Base-by-base conservation (phyloP, 2,113 vertebrate species). In the Trichomycterus rosablanca region DNA sequence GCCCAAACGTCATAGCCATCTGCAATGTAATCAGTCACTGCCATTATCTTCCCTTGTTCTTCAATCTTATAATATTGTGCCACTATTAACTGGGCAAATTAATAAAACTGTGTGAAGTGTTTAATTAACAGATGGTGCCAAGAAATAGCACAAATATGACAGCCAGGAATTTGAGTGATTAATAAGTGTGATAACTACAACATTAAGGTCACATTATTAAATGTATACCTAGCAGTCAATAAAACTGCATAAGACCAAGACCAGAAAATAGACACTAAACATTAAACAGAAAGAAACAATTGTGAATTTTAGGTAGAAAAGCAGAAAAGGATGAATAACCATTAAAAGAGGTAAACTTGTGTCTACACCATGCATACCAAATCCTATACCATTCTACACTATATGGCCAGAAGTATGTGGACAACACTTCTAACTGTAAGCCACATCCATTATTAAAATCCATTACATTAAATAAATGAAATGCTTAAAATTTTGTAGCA, bases 91-190 rank as follows among this genome's bases (percentile, higher is more conserved):
- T 76, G 79, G 67, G 72, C 76, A 81, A 83, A 86, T 86, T 81
- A 81, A 85, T 84, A 70, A 66, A 81, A 84, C 78, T 80, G 80
- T 81, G 75, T 65, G 48, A 65, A 74, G 71, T 74, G 77, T 78
- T 77, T 78, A 62, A 75, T 80, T 83, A 81, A 77, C 82, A 86
- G 79, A 86, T 81, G 83, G 82, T 77, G 81, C 66, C 77, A 78
- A 19, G 22, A 46, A 63, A 60, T 74, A 70, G 67, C 83, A 81
- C 77, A 84, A 81, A 81, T 75, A 76, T 60, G 57, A 66, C 65
- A 72, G 68, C 71, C 76, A 66, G 56, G 42, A 10, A 7, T 30
- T 37, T 34, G n/a, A 24, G 48, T 28, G 9, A 39, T 40, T 15
- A 14, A n/a, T n/a, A n/a, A 40, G 14, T n/a, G 15, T 40, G 11